phyloP scores from a whole-genome alignment of 2,113 vertebrate species.

The Albula glossodonta region DNA sequence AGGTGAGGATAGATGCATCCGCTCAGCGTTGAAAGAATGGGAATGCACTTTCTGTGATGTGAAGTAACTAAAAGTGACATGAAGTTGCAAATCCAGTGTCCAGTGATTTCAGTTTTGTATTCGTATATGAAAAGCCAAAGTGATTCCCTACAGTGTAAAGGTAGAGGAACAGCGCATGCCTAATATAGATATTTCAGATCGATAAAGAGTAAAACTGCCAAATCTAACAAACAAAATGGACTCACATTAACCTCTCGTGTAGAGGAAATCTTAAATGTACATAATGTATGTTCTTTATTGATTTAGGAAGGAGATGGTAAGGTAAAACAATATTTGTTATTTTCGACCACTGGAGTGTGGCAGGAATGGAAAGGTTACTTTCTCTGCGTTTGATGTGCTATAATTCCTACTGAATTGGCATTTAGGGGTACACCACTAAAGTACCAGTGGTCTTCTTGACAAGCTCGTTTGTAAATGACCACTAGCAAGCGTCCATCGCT shows the following conservation, averaged over 20 bases:
- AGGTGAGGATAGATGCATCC: neutral
- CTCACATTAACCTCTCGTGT: neutral
- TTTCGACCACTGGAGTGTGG: conserved; percentile 4
- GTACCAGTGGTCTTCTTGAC: neutral
- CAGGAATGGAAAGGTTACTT: neutral
- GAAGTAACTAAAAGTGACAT: neutral
- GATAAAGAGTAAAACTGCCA: neutral
- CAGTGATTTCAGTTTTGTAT: neutral
- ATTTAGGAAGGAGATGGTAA: neutral
- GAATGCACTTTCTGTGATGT: neutral
- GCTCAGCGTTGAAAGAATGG: neutral
- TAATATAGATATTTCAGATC: neutral
- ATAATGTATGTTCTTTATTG: neutral
- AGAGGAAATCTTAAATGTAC: conserved; percentile 6
- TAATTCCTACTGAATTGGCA: neutral
- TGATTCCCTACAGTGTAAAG: neutral
- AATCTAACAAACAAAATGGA: neutral
- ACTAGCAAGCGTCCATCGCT: neutral
- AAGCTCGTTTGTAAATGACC: neutral
- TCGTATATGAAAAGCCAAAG: neutral
- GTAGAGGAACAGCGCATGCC: neutral
- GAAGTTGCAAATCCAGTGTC: neutral
- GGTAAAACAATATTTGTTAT: conserved; percentile 11
- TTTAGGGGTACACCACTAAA: neutral
- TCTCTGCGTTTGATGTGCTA: neutral